Evolutionary conservation across 2,113 vertebrate genomes (phyloP).

Genomic region (Monopterus albus): DNA sequence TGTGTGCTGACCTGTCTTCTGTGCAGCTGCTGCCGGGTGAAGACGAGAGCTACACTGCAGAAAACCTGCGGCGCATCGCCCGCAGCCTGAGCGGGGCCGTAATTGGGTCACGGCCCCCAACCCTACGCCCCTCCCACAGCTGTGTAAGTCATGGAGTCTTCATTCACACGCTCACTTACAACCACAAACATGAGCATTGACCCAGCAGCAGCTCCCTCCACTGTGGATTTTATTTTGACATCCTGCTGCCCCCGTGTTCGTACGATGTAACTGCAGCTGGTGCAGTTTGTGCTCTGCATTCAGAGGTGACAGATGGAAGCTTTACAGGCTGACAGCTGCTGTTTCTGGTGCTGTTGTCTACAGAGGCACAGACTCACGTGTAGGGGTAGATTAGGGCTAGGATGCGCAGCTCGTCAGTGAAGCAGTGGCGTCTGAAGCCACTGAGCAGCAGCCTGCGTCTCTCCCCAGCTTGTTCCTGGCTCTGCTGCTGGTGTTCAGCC

Average conservation of each 20-base stretch:
- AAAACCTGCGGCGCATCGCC: constrained; percentile 88
- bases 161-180: too few relatives aligned
- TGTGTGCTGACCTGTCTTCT: background rate
- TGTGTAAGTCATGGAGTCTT: constrained; percentile 81
- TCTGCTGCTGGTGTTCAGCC: constrained; percentile 31
- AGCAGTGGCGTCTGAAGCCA: too few relatives aligned
- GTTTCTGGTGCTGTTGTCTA: too few relatives aligned
- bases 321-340: too few relatives aligned
- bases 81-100: constrained; percentile 87
- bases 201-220: background rate
- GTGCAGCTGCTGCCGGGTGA: constrained; percentile 65
- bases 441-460: too few relatives aligned
- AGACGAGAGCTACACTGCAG: constrained; percentile 87
- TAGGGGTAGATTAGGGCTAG: too few relatives aligned
- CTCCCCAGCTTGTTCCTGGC: too few relatives aligned
- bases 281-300: background rate
- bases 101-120: constrained; percentile 82
- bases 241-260: constrained; percentile 49
- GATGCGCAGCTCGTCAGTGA: too few relatives aligned
- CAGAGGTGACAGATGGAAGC: too few relatives aligned
- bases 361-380: too few relatives aligned
- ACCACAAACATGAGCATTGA: too few relatives aligned
- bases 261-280: background rate
- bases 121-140: constrained; percentile 80
- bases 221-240: background rate